phyloP scores from a whole-genome alignment of 2,113 vertebrate species.

The Jacana jacana region DNA sequence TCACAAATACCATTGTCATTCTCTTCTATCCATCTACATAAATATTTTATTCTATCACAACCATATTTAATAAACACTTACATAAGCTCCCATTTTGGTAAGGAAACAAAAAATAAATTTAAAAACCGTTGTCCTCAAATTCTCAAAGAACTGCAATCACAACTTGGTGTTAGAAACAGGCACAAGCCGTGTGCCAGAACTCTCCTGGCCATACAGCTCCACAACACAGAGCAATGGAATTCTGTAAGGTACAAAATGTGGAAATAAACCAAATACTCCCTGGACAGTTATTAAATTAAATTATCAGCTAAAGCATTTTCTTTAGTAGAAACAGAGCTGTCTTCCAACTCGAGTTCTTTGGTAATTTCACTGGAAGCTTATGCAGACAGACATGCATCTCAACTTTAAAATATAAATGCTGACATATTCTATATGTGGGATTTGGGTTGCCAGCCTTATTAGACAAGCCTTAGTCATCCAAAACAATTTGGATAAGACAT shows the following conservation, averaged over 20 bases:
- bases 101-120: neutral
- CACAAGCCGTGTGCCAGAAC: neutral
- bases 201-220: neutral
- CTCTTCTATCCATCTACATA: neutral
- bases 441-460: conserved; percentile 28
- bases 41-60: neutral
- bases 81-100: neutral
- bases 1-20: neutral
- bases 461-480: conserved; percentile 27
- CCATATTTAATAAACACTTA: neutral
- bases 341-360: neutral
- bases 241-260: neutral
- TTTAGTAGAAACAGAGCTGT: neutral
- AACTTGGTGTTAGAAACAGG: neutral
- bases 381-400: neutral
- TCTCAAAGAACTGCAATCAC: neutral
- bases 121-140: neutral
- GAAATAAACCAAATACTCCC: neutral
- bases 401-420: conserved; percentile 23
- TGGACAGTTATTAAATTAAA: neutral
- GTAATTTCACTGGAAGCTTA: conserved; percentile 11
- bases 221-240: neutral
- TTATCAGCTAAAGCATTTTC: neutral
- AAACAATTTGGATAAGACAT: neutral
- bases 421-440: neutral